These are phyloP conservation scores for Benthosema pterotum DNA, from an alignment of 2,797 vertebrate species.

Conservation along the genomic window DNA sequence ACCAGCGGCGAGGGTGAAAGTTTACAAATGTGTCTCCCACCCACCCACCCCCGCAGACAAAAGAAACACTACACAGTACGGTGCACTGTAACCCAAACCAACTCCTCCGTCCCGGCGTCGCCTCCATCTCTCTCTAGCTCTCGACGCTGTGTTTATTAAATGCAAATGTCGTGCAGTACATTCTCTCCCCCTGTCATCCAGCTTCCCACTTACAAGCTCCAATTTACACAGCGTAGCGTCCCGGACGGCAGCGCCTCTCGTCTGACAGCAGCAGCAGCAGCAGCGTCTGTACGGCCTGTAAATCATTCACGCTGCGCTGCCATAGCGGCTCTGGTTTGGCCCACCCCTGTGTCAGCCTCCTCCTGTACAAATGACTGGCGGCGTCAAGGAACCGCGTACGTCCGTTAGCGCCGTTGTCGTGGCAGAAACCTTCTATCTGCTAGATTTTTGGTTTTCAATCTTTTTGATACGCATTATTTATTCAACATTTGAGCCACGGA, in stretches of 20 bases:
- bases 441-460: too few species aligned
- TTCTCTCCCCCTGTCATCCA: constrained; percentile 31
- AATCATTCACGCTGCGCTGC: constrained; percentile 23
- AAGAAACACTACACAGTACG: too few species aligned
- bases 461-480: too few species aligned
- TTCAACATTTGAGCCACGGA: too few species aligned
- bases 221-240: constrained; percentile 31
- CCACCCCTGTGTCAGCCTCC: background rate
- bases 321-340: constrained; percentile 12
- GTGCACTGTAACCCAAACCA: too few species aligned
- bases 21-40: too few species aligned
- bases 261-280: constrained; percentile 25
- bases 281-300: constrained; percentile 51
- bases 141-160: constrained; percentile 23
- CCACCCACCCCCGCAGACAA: too few species aligned
- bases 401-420: constrained; percentile 3
- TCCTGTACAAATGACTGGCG: constrained; percentile 15
- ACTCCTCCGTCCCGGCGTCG: too few species aligned
- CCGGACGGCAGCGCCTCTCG: background rate
- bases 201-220: constrained; percentile 28
- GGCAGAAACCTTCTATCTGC: too few species aligned
- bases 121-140: too few species aligned
- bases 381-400: constrained; percentile 50
- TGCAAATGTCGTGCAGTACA: constrained; percentile 64
- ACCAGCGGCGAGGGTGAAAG: too few species aligned